These are phyloP conservation scores for Hyles lineata DNA, from an alignment of 2,888 invertebrate species.

Conservation along the genomic window DNA sequence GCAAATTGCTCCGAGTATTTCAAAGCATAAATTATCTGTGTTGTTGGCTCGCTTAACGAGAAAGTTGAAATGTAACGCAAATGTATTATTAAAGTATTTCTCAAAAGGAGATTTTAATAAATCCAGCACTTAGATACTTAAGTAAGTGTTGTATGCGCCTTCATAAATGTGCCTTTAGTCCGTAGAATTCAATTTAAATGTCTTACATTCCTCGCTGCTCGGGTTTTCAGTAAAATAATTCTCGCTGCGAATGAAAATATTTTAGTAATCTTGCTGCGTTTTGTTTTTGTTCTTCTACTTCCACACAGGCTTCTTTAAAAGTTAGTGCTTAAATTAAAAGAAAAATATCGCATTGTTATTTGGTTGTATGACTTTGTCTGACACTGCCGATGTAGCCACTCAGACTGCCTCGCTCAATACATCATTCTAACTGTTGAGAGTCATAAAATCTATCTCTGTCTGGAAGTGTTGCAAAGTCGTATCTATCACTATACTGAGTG, in stretches of 20 bases:
- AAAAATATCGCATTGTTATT: no score
- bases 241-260: conserved; percentile 4
- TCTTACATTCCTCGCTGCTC: background rate
- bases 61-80: conserved; percentile 26
- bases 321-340: background rate
- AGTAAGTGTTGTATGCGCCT: conserved; percentile 9
- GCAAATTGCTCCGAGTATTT: conserved; percentile 29
- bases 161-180: background rate
- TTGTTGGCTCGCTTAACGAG: conserved; percentile 24
- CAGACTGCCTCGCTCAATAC: background rate
- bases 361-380: no score
- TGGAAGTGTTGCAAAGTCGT: background rate
- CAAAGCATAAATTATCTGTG: conserved; percentile 26
- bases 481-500: background rate
- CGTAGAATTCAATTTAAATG: conserved; percentile 12
- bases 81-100: conserved; percentile 25
- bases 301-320: background rate
- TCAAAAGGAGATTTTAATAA: conserved; percentile 23
- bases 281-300: background rate
- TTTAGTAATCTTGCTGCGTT: background rate
- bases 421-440: background rate
- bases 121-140: conserved; percentile 13
- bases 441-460: background rate
- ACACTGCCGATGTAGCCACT: background rate
- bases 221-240: background rate